phyloP scores from a whole-genome alignment of 2,797 vertebrate species.

The Cottoperca gobio region DNA sequence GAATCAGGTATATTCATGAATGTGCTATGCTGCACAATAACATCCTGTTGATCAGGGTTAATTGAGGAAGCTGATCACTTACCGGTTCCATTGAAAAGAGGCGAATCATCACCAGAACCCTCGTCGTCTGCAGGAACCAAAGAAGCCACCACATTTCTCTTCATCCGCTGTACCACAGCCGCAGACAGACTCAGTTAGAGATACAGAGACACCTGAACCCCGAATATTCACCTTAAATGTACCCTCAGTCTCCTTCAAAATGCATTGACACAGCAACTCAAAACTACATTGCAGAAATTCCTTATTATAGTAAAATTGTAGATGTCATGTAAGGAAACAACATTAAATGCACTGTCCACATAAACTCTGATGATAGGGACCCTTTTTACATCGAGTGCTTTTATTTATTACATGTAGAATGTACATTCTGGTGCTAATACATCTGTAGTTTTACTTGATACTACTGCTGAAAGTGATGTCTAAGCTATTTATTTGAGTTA shows the following conservation, averaged over 20 bases:
- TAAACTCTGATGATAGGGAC: not conserved
- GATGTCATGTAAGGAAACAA: not conserved
- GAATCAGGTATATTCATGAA: not conserved
- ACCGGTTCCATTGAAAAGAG: slow-evolving; percentile 63
- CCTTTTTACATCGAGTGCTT: not conserved
- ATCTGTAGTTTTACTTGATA: not conserved
- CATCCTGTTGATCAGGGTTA: not conserved
- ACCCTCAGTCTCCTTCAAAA: no score
- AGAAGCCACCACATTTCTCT: slow-evolving; percentile 33
- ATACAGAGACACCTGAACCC: not conserved
- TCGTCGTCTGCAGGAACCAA: slow-evolving; percentile 30
- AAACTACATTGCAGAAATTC: not conserved
- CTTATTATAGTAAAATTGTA: not conserved
- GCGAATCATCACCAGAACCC: slow-evolving; percentile 49
- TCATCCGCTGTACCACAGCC: slow-evolving; percentile 61
- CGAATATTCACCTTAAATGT: not conserved
- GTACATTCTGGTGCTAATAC: not conserved
- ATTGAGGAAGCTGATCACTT: slow-evolving; percentile 4
- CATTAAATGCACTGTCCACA: not conserved
- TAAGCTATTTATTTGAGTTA: not conserved
- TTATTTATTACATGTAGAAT: not conserved
- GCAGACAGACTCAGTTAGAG: slow-evolving; percentile 13
- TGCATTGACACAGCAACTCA: not conserved
- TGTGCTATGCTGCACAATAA: not conserved
- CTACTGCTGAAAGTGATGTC: not conserved